Evolutionary conservation across 2,797 vertebrate genomes (phyloP).

Genomic region (Anguilla anguilla): DNA sequence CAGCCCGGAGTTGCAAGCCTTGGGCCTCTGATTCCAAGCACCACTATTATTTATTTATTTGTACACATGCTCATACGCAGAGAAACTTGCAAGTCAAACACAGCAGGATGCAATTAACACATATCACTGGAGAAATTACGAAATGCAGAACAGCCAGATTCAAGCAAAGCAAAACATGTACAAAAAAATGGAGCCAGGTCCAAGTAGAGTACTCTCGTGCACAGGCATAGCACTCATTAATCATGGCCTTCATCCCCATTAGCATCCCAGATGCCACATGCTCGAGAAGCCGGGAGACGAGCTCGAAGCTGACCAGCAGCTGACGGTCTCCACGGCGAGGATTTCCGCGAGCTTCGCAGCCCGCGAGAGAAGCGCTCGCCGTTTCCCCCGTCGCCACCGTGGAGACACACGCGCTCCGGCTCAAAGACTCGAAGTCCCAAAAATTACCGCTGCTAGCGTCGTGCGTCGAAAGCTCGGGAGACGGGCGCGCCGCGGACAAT

Average conservation of each 20-base stretch:
- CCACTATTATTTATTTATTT: background rate
- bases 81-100: background rate
- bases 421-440: background rate
- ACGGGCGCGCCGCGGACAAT: constrained; percentile 28
- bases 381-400: background rate
- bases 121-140: background rate
- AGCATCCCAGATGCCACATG: background rate
- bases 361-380: too few relatives aligned
- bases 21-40: background rate
- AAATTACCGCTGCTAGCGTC: background rate
- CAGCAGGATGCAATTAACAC: background rate
- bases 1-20: background rate
- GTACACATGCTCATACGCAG: background rate
- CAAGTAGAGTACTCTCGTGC: background rate
- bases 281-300: background rate
- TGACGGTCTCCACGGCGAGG: background rate
- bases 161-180: background rate
- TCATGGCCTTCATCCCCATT: background rate
- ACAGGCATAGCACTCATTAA: background rate
- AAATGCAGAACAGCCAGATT: background rate
- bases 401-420: background rate
- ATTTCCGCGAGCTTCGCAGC: background rate
- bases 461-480: background rate
- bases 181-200: background rate
- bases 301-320: background rate